Percentiles rank a stretch among this genome's conserved stretches.
phyloP scores from a whole-genome alignment of 2,888 invertebrate genomes.

The Oscheius myriophilus region DNA sequence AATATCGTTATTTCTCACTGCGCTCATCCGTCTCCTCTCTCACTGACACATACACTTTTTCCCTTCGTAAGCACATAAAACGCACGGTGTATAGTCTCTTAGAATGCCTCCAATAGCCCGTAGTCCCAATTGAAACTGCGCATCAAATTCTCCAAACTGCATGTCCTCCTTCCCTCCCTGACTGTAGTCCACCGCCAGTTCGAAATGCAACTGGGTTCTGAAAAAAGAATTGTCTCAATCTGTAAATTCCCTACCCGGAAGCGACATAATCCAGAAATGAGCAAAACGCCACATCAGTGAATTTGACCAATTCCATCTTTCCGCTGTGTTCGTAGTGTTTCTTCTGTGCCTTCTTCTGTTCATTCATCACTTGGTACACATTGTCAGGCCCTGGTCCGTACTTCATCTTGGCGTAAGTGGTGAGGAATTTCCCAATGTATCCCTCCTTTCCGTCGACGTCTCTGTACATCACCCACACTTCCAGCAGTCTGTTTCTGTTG shows the following conservation, averaged over 20 bases:
- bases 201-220: slow-evolving; percentile 59
- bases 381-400: slow-evolving; percentile 59
- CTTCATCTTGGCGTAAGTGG: slow-evolving; percentile 61
- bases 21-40: too few species aligned
- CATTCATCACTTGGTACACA: slow-evolving; percentile 54
- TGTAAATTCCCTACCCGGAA: slow-evolving; percentile 42
- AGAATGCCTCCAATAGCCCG: slow-evolving; percentile 64
- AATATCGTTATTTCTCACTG: too few species aligned
- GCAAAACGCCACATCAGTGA: slow-evolving; percentile 63
- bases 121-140: slow-evolving; percentile 59
- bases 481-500: slow-evolving; percentile 53
- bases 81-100: slow-evolving; percentile 61
- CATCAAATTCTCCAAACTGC: slow-evolving; percentile 54
- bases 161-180: slow-evolving; percentile 35
- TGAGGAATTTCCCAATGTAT: slow-evolving; percentile 57
- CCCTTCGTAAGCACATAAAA: neutral
- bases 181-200: slow-evolving; percentile 54
- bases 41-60: too few species aligned
- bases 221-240: neutral
- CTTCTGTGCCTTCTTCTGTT: slow-evolving; percentile 54
- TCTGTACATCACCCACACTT: slow-evolving; percentile 54
- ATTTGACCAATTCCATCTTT: slow-evolving; percentile 63
- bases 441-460: slow-evolving; percentile 58
- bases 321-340: slow-evolving; percentile 61
- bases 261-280: slow-evolving; percentile 67